Evolutionary conservation across 1,140 invertebrate species (phyloP).

Genomic region (Cherax destructor): DNA sequence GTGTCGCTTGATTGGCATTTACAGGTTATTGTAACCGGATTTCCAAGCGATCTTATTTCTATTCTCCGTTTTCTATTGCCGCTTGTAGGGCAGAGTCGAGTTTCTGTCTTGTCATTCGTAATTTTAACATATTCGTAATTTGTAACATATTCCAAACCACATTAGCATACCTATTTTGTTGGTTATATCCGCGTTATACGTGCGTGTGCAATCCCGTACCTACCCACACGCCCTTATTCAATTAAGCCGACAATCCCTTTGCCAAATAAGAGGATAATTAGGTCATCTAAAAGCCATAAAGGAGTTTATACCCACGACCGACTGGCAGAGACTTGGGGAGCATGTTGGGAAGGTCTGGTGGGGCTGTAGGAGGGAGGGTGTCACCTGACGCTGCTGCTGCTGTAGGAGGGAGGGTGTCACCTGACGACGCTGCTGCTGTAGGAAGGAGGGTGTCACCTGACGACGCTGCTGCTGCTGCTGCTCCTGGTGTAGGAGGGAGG

Average conservation of each 20-base stretch:
- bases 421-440: neutral
- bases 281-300: slow-evolving; percentile 71
- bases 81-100: slow-evolving; percentile 3
- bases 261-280: slow-evolving; percentile 71
- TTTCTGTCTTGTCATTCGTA: slow-evolving; percentile 40
- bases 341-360: slow-evolving; percentile 23
- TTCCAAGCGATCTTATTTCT: slow-evolving; percentile 15
- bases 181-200: slow-evolving; percentile 67
- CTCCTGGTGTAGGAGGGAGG: too few species aligned
- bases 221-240: slow-evolving; percentile 70
- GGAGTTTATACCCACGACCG: slow-evolving; percentile 69
- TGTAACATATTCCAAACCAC: slow-evolving; percentile 56
- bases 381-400: slow-evolving; percentile 4
- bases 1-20: slow-evolving; percentile 39
- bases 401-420: neutral
- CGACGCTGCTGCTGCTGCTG: neutral
- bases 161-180: slow-evolving; percentile 65
- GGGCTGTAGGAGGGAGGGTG: slow-evolving; percentile 18
- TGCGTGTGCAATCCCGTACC: slow-evolving; percentile 61
- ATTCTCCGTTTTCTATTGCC: neutral
- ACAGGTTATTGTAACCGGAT: slow-evolving; percentile 53
- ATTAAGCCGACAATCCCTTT: slow-evolving; percentile 69
- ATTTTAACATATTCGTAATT: too few species aligned
- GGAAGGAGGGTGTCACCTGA: too few species aligned
- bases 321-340: slow-evolving; percentile 21